Percentiles rank a stretch among this genome's conserved stretches.
Conservation (phyloP, 2,113 vertebrate species). For the Sylvilagus bachmani region DNA sequence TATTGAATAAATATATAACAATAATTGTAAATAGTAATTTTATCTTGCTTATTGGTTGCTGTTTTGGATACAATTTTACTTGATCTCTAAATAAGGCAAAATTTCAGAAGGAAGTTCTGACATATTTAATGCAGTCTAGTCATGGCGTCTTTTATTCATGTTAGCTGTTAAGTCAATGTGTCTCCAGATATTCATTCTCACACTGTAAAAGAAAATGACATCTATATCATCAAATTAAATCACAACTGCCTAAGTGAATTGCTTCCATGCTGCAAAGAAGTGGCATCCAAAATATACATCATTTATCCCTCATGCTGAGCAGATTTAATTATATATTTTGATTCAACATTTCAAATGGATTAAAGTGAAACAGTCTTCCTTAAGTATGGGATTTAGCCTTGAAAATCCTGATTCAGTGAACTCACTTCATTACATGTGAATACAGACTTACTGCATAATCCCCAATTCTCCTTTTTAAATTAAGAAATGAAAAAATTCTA, state of each 20-base stretch:
- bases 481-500: slow-evolving; percentile 48
- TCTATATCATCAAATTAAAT: neutral
- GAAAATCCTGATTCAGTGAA: slow-evolving; percentile 56
- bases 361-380: neutral
- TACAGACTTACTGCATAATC: slow-evolving; percentile 76
- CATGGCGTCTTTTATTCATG: neutral
- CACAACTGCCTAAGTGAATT: neutral
- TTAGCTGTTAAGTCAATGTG: neutral
- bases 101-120: slow-evolving; percentile 34
- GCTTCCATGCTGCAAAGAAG: neutral
- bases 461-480: slow-evolving; percentile 60
- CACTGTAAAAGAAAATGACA: neutral
- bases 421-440: slow-evolving; percentile 67
- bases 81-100: slow-evolving; percentile 15
- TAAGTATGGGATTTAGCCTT: slow-evolving; percentile 69
- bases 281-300: neutral
- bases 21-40: neutral
- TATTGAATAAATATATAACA: neutral
- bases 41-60: neutral
- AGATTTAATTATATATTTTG: slow-evolving; percentile 63
- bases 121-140: neutral
- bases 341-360: slow-evolving; percentile 64
- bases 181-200: neutral
- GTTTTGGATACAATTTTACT: slow-evolving; percentile 25
- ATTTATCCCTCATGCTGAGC: neutral